These are phyloP conservation scores for Cherax destructor DNA, from an alignment of 1,140 invertebrate species.

Conservation along the genomic window DNA sequence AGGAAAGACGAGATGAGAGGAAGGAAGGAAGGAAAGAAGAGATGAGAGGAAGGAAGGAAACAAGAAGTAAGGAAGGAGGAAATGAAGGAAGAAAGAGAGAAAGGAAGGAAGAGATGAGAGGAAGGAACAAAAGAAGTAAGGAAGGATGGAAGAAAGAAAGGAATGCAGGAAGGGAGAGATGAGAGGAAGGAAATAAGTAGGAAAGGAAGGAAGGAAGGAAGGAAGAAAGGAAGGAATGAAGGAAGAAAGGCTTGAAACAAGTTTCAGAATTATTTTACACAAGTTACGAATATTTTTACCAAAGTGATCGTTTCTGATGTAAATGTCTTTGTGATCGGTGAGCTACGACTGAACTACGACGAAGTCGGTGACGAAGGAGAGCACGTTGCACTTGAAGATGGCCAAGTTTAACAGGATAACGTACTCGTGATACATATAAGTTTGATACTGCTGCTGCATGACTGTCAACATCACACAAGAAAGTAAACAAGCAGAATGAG, in stretches of 20 bases:
- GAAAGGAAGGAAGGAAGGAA: too few species aligned
- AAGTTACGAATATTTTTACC: constrained; percentile 29
- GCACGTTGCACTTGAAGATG: constrained; percentile 93
- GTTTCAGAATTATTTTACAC: not conserved
- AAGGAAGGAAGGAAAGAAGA: too few species aligned
- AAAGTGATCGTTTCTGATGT: constrained; percentile 73
- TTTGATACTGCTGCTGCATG: constrained; percentile 87
- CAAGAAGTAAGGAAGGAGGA: too few species aligned
- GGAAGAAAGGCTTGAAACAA: not conserved
- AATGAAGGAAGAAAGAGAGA: too few species aligned
- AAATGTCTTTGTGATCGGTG: constrained; percentile 81
- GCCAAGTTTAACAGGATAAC: constrained; percentile 94
- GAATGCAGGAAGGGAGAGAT: too few species aligned
- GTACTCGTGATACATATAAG: constrained; percentile 90
- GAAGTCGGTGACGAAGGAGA: constrained; percentile 93
- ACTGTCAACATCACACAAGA: constrained; percentile 79
- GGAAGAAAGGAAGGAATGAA: not conserved
- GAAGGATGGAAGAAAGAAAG: too few species aligned
- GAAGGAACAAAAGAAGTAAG: too few species aligned
- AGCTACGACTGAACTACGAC: constrained; percentile 91
- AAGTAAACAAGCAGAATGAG: not conserved
- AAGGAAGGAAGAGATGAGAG: too few species aligned
- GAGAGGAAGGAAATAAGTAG: too few species aligned
- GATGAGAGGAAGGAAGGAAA: too few species aligned
- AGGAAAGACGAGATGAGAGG: too few species aligned